These are phyloP conservation scores for Schizopygopsis malacanthus DNA, from an alignment of 2,797 vertebrate species.

Conservation along the genomic window DNA sequence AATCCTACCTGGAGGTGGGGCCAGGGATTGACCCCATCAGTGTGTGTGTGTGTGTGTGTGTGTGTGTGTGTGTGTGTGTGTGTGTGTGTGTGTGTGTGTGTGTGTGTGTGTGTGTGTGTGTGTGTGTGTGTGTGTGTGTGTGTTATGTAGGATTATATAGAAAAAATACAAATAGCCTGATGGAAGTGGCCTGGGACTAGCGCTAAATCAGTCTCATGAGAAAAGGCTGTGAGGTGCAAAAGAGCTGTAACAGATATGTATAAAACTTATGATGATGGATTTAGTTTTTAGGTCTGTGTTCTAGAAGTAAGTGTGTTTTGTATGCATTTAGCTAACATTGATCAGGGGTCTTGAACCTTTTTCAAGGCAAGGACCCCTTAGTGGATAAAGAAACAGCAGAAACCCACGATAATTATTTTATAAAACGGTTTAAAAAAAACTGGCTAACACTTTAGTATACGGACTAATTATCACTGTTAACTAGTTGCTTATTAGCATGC, in stretches of 20 bases:
- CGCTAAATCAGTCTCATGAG: constrained; percentile 38
- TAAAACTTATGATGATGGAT: background rate
- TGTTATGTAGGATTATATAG: no score
- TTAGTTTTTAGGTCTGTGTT: background rate
- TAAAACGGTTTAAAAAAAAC: background rate
- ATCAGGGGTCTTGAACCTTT: background rate
- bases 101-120: no score
- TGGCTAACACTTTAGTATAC: background rate
- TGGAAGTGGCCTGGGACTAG: constrained; percentile 20
- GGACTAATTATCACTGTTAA: background rate
- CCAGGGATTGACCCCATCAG: constrained; percentile 15
- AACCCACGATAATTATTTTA: background rate
- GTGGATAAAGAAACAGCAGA: background rate
- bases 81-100: no score
- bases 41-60: no score
- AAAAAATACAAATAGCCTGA: background rate
- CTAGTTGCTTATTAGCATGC: background rate
- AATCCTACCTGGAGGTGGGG: constrained; percentile 52
- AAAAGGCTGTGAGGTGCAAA: constrained; percentile 19
- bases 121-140: constrained; percentile 4
- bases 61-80: no score
- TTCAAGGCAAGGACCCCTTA: background rate
- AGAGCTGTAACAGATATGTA: constrained; percentile 1
- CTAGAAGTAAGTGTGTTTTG: background rate
- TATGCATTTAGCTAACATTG: constrained; percentile 1